Evolutionary conservation across 1,140 invertebrate genomes (phyloP).

Genomic region (Bombus superbus): DNA sequence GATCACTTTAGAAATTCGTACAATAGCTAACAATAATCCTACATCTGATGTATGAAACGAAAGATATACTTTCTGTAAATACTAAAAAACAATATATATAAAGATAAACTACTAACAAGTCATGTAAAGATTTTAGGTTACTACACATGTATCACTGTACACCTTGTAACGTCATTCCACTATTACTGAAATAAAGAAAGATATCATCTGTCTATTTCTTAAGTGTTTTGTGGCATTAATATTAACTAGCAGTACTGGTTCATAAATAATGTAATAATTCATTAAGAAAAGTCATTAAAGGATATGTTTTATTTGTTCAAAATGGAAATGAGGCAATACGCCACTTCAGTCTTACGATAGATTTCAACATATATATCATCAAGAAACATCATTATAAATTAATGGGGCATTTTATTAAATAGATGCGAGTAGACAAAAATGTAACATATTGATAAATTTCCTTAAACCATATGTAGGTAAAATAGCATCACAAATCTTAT

Average conservation of each 20-base stretch:
- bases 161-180: slow-evolving; percentile 78
- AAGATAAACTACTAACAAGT: slow-evolving; percentile 64
- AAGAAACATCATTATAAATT: slow-evolving; percentile 13
- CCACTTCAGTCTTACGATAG: slow-evolving; percentile 65
- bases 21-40: slow-evolving; percentile 42
- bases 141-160: slow-evolving; percentile 71
- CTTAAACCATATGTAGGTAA: slow-evolving; percentile 31
- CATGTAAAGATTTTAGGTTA: slow-evolving; percentile 74
- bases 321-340: slow-evolving; percentile 59
- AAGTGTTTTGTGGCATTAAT: slow-evolving; percentile 33
- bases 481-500: slow-evolving; percentile 32
- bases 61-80: slow-evolving; percentile 73
- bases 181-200: slow-evolving; percentile 77
- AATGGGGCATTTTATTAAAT: slow-evolving; percentile 45
- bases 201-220: slow-evolving; percentile 62
- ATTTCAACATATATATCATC: slow-evolving; percentile 6
- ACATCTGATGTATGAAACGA: slow-evolving; percentile 26
- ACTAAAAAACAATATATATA: slow-evolving; percentile 60
- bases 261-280: neutral
- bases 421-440: neutral
- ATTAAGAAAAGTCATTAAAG: neutral
- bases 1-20: slow-evolving; percentile 47
- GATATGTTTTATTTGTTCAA: slow-evolving; percentile 60
- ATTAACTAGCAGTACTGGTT: slow-evolving; percentile 3
- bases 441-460: slow-evolving; percentile 45